phyloP scores from a whole-genome alignment of 2,797 vertebrate genomes.

The Luscinia megarhynchos region DNA sequence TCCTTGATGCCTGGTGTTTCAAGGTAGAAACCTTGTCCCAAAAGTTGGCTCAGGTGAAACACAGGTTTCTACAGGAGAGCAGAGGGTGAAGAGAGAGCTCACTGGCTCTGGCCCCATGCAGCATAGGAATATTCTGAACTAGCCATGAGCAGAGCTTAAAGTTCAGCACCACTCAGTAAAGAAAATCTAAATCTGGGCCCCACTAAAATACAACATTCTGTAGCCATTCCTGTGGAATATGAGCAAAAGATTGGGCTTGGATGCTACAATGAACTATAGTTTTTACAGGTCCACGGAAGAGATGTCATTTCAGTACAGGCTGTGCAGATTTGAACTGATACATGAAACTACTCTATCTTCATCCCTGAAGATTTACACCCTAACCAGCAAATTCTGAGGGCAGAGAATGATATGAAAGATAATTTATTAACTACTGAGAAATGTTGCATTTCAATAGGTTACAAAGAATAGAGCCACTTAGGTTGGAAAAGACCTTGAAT shows the following conservation, averaged over 20 bases:
- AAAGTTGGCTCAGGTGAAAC: not conserved
- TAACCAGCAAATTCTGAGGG: not conserved
- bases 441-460: not conserved
- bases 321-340: not conserved
- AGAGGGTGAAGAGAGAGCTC: not conserved
- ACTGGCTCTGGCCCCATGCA: not conserved
- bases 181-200: not conserved
- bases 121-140: not conserved
- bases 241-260: not conserved
- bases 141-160: not conserved
- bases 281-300: not conserved
- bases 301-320: not conserved
- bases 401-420: not conserved
- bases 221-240: not conserved
- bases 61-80: not conserved
- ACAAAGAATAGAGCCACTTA: not conserved
- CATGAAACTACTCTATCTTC: not conserved
- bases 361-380: not conserved
- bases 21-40: not conserved
- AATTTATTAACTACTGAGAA: not conserved
- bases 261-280: not conserved
- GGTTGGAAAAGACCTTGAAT: not conserved
- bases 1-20: fast-evolving
- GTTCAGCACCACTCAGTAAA: not conserved
- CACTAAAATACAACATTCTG: not conserved